Base-by-base conservation (phyloP, 2,797 vertebrate species). In the Tapera naevia region DNA sequence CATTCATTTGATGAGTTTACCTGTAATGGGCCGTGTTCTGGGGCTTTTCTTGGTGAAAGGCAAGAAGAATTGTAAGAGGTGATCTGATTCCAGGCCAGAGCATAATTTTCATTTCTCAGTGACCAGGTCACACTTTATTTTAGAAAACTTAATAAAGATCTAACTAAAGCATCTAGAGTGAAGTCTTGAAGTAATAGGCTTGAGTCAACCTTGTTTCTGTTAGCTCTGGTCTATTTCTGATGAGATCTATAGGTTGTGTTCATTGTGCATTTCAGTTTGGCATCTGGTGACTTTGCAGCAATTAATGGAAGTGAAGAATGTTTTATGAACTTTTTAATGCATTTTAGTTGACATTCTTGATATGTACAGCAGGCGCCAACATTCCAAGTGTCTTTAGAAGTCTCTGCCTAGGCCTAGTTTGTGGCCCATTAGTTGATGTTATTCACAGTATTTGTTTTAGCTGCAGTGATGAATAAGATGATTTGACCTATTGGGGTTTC, bases 121-220 rank as follows among this genome's bases (percentile, higher is more conserved):
- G 62, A 95, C 84, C 62, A 86, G 50, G 76, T 93, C 62, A 76
- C 72, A 60, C 45, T 32, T 91, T 78, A 56, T 85, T 94, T 96
- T 89, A 86, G 85, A 94, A 95, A 89, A 71, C 48, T 91, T 95
- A 79, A 79, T 69, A 61, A 92, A 88, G 61, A 89, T 71, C 73
- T 86, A 71, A 80, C 54, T 60, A 27, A 94, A 86, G 57, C 8
- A 11, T 96, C 73, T 67, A 57, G 57, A 86, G 14, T 66, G 37
- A 89, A 56, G 51, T 88, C 75, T 53, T 17, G 7, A 78, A 84
- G 69, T 74, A 51, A 19, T 15, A 79, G 43, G 14, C 56, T n/a
- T 28, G 32, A 67, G 87, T 82, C 35, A 79, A 2, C 3, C 24
- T 43, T 57, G 24, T 46, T 66, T 32, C 13, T 72, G 10, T 35